phyloP scores from a whole-genome alignment of 2,888 invertebrate genomes.

The Polydesmus complanatus region DNA sequence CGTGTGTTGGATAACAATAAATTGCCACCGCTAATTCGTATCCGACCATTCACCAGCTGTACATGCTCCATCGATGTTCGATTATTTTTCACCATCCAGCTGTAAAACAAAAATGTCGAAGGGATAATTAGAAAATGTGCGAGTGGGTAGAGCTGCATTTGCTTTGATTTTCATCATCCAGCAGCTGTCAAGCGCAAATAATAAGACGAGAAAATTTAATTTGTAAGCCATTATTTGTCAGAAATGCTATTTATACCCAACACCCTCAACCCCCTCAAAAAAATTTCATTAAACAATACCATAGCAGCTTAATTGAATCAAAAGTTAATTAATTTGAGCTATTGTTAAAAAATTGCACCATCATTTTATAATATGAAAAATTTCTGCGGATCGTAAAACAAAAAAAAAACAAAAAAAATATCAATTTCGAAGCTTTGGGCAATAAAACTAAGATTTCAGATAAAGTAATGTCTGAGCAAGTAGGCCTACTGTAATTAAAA shows the following conservation, averaged over 20 bases:
- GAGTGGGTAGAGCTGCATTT: not conserved
- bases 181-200: not conserved
- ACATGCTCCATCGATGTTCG: conserved; percentile 43
- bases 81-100: conserved; percentile 8
- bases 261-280: not conserved
- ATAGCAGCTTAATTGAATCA: not conserved
- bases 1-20: conserved; percentile 20
- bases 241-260: no score
- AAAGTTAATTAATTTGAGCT: not conserved
- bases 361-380: not conserved
- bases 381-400: not conserved
- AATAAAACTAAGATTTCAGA: not conserved
- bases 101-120: not conserved
- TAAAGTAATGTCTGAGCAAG: not conserved
- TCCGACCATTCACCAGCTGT: conserved; percentile 64
- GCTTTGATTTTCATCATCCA: not conserved
- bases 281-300: not conserved
- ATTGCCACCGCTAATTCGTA: conserved; percentile 50
- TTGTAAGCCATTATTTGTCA: no score
- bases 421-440: not conserved
- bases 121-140: not conserved
- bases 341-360: not conserved
- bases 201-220: not conserved
- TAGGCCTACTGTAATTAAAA: no score
- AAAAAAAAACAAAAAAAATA: not conserved